Conservation (phyloP, 2,888 invertebrate genomes). For the Drosophila paranaensis region DNA sequence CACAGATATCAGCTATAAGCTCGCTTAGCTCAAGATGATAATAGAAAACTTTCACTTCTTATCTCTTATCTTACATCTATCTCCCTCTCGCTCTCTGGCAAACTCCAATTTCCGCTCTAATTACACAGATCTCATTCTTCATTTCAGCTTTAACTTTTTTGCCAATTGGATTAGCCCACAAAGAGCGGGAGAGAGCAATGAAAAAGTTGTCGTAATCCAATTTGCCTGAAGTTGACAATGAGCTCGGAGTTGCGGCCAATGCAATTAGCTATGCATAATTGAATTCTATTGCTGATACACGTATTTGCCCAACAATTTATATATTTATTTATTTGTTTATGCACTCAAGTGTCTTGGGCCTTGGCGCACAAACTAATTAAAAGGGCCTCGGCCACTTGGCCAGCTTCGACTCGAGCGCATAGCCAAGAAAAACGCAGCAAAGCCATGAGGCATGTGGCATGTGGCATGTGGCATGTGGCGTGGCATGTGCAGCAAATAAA, state of each 20-base stretch:
- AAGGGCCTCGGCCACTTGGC: constrained; percentile 53
- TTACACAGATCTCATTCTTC: neutral
- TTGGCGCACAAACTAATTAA: constrained; percentile 68
- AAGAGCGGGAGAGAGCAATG: neutral
- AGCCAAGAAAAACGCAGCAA: constrained; percentile 21
- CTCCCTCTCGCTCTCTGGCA: no score
- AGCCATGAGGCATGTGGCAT: constrained; percentile 22
- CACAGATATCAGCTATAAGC: no score
- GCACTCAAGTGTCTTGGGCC: constrained; percentile 24
- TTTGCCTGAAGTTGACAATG: neutral
- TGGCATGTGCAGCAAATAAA: constrained; percentile 53
- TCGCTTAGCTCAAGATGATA: no score
- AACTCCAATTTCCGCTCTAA: neutral
- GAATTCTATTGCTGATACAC: constrained; percentile 46
- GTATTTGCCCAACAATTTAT: constrained; percentile 47
- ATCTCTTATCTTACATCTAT: no score
- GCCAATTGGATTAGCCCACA: neutral
- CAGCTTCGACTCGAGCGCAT: neutral
- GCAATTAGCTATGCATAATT: constrained; percentile 64
- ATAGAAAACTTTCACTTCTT: no score
- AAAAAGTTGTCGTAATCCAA: neutral
- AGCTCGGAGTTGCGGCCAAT: constrained; percentile 11
- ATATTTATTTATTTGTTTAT: constrained; percentile 28
- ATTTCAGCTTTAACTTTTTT: neutral
- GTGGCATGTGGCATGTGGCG: neutral